phyloP scores from a whole-genome alignment of 1,140 invertebrate genomes.

The Bicyclus anynana region DNA sequence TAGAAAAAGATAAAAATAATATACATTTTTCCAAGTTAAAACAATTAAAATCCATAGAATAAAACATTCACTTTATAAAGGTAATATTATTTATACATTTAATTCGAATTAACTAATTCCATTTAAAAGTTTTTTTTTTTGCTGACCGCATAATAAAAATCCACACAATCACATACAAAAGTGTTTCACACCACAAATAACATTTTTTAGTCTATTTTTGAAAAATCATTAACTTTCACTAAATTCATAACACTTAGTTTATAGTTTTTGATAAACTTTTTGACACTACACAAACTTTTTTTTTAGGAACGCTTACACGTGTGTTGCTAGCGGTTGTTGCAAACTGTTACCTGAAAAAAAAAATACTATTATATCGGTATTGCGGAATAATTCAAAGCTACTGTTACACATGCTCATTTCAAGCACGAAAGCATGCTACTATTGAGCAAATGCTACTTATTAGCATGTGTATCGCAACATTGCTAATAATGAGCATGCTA shows the following conservation, averaged over 20 bases:
- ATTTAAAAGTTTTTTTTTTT: not conserved
- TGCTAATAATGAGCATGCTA: too few species aligned
- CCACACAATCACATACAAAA: constrained; percentile 2
- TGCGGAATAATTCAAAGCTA: not conserved
- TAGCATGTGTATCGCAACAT: too few species aligned
- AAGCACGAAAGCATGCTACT: too few species aligned
- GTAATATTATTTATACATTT: not conserved
- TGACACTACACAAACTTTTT: constrained; percentile 10
- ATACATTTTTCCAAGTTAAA: not conserved
- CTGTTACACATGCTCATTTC: too few species aligned
- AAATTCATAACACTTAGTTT: constrained; percentile 13
- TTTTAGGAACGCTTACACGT: constrained; percentile 36
- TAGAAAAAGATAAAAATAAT: too few species aligned
- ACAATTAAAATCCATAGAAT: not conserved
- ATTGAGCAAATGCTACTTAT: too few species aligned
- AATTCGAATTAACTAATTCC: not conserved
- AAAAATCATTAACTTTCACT: constrained; percentile 5
- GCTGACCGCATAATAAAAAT: not conserved
- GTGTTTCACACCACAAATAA: not conserved
- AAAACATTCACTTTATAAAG: not conserved
- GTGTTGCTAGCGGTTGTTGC: constrained; percentile 58
- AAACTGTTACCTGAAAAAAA: constrained; percentile 53
- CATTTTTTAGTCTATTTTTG: not conserved
- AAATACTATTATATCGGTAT: not conserved
- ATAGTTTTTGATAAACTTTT: constrained; percentile 6